Evolutionary conservation across 2,113 vertebrate genomes (phyloP).

Genomic region (Heliornis fulica): DNA sequence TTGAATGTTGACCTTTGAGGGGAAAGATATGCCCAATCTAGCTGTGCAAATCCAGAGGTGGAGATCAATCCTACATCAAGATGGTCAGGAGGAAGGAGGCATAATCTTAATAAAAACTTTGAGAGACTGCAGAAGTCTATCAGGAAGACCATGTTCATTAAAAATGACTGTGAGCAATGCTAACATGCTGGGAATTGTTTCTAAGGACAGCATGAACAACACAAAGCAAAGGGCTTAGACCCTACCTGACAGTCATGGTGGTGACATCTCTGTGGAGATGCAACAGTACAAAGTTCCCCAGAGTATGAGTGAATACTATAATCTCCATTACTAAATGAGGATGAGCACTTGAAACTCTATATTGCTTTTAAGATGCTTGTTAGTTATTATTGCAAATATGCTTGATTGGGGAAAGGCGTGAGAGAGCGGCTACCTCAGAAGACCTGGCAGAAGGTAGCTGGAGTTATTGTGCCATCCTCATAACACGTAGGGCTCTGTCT

Average conservation of each 20-base stretch:
- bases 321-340: background rate
- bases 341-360: background rate
- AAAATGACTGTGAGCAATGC: background rate
- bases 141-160: background rate
- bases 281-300: background rate
- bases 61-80: background rate
- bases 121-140: background rate
- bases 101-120: background rate
- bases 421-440: background rate
- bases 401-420: background rate
- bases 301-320: background rate
- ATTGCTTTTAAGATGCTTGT: background rate
- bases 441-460: background rate
- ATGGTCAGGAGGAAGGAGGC: background rate
- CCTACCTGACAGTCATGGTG: background rate
- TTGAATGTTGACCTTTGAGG: background rate
- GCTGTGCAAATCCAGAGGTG: background rate
- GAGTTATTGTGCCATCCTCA: background rate
- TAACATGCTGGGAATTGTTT: background rate
- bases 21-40: background rate
- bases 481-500: rapidly evolving
- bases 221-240: background rate
- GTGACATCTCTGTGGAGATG: background rate
- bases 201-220: background rate
- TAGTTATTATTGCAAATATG: background rate